Conservation (phyloP, 2,888 invertebrate species). For the Brachylomia viminalis region DNA sequence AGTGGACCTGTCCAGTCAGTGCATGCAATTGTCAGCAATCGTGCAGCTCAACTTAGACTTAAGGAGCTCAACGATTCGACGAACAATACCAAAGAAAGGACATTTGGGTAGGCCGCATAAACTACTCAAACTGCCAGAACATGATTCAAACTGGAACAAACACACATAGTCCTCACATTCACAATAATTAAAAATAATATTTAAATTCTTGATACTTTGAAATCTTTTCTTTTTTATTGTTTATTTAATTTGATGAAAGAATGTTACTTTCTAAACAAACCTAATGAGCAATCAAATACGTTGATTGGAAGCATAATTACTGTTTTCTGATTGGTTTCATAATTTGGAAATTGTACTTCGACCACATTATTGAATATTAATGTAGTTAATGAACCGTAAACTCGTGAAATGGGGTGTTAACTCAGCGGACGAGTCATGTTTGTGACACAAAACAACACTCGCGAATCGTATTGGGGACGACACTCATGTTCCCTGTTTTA, state of each 20-base stretch:
- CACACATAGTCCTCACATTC: too few relatives aligned
- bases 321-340: constrained; percentile 17
- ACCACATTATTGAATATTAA: constrained; percentile 44
- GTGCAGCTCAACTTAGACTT: too few relatives aligned
- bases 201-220: too few relatives aligned
- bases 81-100: too few relatives aligned
- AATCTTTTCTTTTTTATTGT: neutral
- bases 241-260: neutral
- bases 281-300: neutral
- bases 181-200: too few relatives aligned
- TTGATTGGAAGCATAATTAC: constrained; percentile 6
- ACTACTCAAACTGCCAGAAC: too few relatives aligned
- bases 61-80: too few relatives aligned
- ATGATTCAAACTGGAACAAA: too few relatives aligned
- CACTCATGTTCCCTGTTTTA: constrained; percentile 31
- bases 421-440: constrained; percentile 59
- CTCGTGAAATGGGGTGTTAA: constrained; percentile 58
- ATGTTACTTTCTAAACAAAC: neutral
- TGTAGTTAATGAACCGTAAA: constrained; percentile 52
- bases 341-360: constrained; percentile 8
- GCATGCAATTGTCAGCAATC: too few relatives aligned
- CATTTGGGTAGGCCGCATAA: too few relatives aligned
- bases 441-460: constrained; percentile 64
- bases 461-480: constrained; percentile 36
- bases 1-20: too few relatives aligned